These are phyloP conservation scores for Lepidothrix coronata DNA, from an alignment of 2,113 vertebrate genomes.

Conservation along the genomic window DNA sequence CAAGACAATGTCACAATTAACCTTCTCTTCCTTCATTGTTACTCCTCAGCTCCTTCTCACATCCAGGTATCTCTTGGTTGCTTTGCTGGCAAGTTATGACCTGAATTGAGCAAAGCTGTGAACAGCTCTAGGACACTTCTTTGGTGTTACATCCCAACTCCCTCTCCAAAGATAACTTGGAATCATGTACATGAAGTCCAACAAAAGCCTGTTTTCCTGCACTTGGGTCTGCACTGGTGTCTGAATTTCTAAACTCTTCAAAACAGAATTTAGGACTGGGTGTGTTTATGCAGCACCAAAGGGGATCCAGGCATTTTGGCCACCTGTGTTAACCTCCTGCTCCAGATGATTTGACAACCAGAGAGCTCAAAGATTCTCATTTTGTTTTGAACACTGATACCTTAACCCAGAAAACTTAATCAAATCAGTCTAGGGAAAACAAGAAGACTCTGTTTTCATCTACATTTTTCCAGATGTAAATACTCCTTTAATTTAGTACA, in stretches of 20 bases:
- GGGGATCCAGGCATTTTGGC: not conserved
- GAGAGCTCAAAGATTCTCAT: not conserved
- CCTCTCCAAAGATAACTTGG: not conserved
- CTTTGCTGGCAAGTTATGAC: not conserved
- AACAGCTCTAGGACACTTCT: not conserved
- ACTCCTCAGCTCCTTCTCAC: not conserved
- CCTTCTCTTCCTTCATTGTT: not conserved
- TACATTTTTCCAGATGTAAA: not conserved
- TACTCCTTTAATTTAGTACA: not conserved
- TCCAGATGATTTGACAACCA: not conserved
- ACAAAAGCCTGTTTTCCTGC: not conserved
- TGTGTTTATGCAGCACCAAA: not conserved
- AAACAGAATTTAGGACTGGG: not conserved
- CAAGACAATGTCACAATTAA: rapidly evolving
- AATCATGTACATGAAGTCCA: rapidly evolving
- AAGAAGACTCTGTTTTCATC: not conserved
- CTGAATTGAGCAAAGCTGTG: not conserved
- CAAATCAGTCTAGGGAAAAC: not conserved
- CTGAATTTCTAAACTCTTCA: not conserved
- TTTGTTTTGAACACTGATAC: not conserved
- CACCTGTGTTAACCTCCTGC: not conserved
- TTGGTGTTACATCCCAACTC: not conserved
- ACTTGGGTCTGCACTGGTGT: not conserved
- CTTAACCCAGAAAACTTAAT: not conserved
- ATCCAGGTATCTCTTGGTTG: not conserved